Evolutionary conservation across 2,888 invertebrate species (phyloP).

Genomic region (Ischnus inquisitorius): DNA sequence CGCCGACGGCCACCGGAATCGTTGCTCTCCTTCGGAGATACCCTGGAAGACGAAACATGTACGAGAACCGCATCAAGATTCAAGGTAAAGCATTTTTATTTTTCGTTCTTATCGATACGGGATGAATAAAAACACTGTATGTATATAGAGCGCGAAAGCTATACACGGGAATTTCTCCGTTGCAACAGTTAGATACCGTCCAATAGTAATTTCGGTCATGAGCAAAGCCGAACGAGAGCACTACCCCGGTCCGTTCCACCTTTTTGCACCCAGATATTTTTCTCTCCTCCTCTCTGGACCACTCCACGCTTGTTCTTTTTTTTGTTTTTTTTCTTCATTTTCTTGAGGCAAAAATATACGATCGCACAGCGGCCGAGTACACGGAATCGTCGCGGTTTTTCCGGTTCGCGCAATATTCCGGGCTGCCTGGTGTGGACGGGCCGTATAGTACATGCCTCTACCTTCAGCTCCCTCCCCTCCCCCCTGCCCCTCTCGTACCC

Average conservation of each 20-base stretch:
- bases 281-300: conserved; percentile 78
- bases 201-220: conserved; percentile 49
- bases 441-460: conserved; percentile 52
- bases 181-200: conserved; percentile 33
- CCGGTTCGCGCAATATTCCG: conserved; percentile 65
- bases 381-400: conserved; percentile 67
- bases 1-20: conserved; percentile 78
- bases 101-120: too few relatives aligned
- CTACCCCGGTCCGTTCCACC: conserved; percentile 46
- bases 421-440: conserved; percentile 63
- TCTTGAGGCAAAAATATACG: conserved; percentile 66
- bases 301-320: conserved; percentile 79
- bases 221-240: conserved; percentile 44
- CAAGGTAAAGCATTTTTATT: background rate
- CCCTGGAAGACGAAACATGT: conserved; percentile 79
- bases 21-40: conserved; percentile 85
- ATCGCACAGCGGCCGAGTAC: conserved; percentile 60
- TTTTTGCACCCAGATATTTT: conserved; percentile 62
- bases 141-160: too few relatives aligned
- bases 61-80: too few relatives aligned
- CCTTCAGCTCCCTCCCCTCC: conserved; percentile 2
- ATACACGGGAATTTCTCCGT: background rate
- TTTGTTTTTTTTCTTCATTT: conserved; percentile 79
- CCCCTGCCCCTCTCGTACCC: conserved; percentile 4
- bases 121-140: background rate